Conservation (phyloP, 2,888 invertebrate genomes). For the Amphipoea lucens region DNA sequence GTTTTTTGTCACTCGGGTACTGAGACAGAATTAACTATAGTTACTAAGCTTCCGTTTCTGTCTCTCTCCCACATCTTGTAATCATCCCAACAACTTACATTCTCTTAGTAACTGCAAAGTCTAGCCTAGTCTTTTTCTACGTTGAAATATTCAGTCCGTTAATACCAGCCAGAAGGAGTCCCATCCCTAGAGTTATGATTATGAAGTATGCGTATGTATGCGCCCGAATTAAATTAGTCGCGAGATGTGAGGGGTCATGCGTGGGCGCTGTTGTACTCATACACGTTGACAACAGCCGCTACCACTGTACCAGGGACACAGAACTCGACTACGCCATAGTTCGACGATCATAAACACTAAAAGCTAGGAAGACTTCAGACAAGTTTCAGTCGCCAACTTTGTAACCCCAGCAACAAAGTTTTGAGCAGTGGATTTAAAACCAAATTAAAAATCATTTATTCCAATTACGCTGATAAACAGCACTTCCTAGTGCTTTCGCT, state of each 20-base stretch:
- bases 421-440: background rate
- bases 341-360: background rate
- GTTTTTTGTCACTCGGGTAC: background rate
- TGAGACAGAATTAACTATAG: background rate
- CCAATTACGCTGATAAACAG: too few species aligned
- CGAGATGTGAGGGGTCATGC: constrained; percentile 72
- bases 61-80: background rate
- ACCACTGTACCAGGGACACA: constrained; percentile 21
- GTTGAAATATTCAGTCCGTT: background rate
- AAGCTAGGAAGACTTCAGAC: background rate
- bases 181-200: constrained; percentile 70
- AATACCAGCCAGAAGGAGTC: background rate
- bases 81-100: background rate
- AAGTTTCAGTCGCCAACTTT: background rate
- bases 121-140: background rate
- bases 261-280: constrained; percentile 71
- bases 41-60: background rate
- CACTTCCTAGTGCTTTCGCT: too few species aligned
- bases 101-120: background rate
- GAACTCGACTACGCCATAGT: background rate
- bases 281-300: constrained; percentile 28
- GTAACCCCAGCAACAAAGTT: background rate
- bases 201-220: constrained; percentile 72
- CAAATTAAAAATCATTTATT: too few species aligned
- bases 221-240: constrained; percentile 83